phyloP scores from a whole-genome alignment of 2,888 invertebrate genomes.

The Loripinus fragilis region DNA sequence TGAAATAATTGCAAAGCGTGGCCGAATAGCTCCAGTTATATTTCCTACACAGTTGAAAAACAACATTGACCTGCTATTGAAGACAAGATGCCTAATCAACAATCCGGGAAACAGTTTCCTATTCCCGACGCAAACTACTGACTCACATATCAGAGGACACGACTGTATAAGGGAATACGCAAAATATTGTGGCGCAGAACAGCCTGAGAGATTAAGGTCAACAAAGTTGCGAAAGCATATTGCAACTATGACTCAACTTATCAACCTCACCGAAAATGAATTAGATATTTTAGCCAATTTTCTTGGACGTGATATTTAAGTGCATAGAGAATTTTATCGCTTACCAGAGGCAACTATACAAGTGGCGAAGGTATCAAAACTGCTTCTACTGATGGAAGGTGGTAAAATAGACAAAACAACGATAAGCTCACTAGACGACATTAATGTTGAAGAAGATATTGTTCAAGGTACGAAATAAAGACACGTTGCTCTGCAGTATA shows the following conservation, averaged over 20 bases:
- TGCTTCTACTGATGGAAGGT: not conserved
- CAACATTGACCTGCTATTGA: conserved; percentile 1
- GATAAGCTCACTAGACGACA: not conserved
- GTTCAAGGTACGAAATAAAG: not conserved
- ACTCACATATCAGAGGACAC: conserved; percentile 17
- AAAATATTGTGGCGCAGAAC: conserved; percentile 12
- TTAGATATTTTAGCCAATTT: conserved; percentile 24
- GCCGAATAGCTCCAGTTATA: conserved; percentile 4
- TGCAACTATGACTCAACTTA: conserved; percentile 27
- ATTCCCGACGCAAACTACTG: not conserved
- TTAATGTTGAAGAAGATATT: not conserved
- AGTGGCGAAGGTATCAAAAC: conserved; percentile 28
- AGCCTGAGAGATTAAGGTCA: conserved; percentile 11
- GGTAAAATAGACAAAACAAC: not conserved
- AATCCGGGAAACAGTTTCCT: not conserved
- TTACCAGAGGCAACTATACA: conserved; percentile 30
- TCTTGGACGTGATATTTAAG: conserved; percentile 27
- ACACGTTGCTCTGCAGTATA: too few relatives aligned
- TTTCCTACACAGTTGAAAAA: not conserved
- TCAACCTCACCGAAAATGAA: conserved; percentile 26
- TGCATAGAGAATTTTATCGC: conserved; percentile 24
- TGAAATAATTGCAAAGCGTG: conserved; percentile 25
- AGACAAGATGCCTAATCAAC: not conserved
- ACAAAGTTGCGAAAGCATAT: conserved; percentile 32
- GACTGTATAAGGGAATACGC: conserved; percentile 13